These are phyloP conservation scores for Aporophyla nigra DNA, from an alignment of 2,888 invertebrate genomes.

Conservation along the genomic window DNA sequence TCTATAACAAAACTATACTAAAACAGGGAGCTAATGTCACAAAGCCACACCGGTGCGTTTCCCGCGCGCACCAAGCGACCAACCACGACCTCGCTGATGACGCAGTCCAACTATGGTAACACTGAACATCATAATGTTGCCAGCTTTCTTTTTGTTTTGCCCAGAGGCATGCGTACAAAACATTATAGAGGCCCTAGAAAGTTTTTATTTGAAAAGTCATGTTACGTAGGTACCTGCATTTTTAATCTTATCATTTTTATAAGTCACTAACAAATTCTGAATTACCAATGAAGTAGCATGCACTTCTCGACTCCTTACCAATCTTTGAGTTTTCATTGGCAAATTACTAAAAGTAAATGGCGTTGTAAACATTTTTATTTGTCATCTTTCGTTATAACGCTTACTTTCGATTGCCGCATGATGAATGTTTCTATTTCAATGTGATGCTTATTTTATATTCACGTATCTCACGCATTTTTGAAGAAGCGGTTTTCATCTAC, in stretches of 20 bases:
- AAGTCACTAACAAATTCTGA: background rate
- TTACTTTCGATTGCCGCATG: background rate
- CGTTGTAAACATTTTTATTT: background rate
- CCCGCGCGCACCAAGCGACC: slow-evolving; percentile 81
- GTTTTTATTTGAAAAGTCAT: background rate
- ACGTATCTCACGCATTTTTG: background rate
- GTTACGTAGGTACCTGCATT: background rate
- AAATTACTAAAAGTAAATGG: slow-evolving; percentile 1
- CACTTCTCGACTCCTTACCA: slow-evolving; percentile 5
- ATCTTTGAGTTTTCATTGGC: slow-evolving; percentile 16
- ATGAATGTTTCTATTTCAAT: slow-evolving; percentile 21
- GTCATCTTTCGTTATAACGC: background rate
- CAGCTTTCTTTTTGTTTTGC: slow-evolving; percentile 70
- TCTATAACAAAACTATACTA: slow-evolving; percentile 50
- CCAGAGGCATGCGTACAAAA: slow-evolving; percentile 49
- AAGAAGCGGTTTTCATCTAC: background rate
- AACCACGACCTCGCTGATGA: slow-evolving; percentile 82
- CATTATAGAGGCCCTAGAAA: slow-evolving; percentile 8
- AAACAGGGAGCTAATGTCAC: slow-evolving; percentile 88
- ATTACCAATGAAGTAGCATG: slow-evolving; percentile 29
- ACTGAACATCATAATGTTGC: slow-evolving; percentile 71
- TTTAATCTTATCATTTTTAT: background rate
- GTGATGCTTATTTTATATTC: slow-evolving; percentile 1
- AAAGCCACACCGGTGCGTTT: slow-evolving; percentile 88
- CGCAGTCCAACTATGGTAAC: slow-evolving; percentile 89